phyloP scores from a whole-genome alignment of 92 coral and sea anemone genomes.

The Galaxea fascicularis region DNA sequence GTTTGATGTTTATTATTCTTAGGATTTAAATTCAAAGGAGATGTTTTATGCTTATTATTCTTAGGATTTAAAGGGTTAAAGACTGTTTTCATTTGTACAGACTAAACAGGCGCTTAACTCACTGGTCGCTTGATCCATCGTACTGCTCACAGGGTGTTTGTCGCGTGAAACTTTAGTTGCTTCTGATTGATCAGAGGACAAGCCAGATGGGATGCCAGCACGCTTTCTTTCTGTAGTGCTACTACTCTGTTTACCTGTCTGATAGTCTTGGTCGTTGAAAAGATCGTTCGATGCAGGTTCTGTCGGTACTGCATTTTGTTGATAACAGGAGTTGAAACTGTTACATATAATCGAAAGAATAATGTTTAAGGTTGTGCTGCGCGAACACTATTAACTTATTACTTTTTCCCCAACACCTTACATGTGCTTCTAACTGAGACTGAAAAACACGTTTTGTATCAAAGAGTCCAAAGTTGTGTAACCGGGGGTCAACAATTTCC shows the following conservation, averaged over 20 bases:
- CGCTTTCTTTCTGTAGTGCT: neutral
- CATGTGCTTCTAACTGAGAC: too few species aligned
- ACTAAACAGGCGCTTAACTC: neutral
- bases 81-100: too few species aligned
- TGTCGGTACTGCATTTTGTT: slow-evolving; percentile 41
- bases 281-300: slow-evolving; percentile 35
- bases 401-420: too few species aligned
- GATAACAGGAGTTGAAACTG: slow-evolving; percentile 60
- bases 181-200: neutral
- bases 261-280: slow-evolving; percentile 13
- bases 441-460: too few species aligned
- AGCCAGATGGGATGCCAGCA: neutral
- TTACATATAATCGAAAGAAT: too few species aligned
- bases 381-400: neutral
- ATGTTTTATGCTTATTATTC: too few species aligned
- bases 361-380: neutral
- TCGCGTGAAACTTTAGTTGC: neutral
- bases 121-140: slow-evolving; percentile 5
- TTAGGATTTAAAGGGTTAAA: too few species aligned
- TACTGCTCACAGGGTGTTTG: neutral
- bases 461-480: too few species aligned
- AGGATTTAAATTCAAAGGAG: too few species aligned
- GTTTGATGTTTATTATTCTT: too few species aligned
- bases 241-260: neutral
- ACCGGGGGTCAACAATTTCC: neutral